phyloP scores from a whole-genome alignment of 2,888 invertebrate genomes.

The Xestia xanthographa region DNA sequence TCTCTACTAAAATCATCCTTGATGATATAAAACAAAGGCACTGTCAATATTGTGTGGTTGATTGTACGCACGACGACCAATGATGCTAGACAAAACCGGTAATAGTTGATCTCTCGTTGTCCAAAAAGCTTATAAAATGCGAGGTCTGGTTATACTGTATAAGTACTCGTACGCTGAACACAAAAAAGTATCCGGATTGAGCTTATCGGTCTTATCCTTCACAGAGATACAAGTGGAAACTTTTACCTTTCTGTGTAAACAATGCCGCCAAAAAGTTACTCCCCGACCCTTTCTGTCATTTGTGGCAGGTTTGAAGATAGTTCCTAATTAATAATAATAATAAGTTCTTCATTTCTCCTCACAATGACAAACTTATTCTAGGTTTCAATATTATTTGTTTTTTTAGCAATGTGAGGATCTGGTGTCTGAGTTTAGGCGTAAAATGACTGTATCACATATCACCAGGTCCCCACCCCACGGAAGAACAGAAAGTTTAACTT shows the following conservation, averaged over 20 bases:
- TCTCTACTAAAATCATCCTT: not conserved
- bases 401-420: no score
- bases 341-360: no score
- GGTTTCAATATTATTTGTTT: no score
- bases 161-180: not conserved
- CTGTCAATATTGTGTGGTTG: not conserved
- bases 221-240: not conserved
- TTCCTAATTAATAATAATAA: no score
- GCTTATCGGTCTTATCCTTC: not conserved
- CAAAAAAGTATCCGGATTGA: not conserved
- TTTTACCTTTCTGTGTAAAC: not conserved
- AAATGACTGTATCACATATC: no score
- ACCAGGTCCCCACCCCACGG: no score
- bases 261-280: not conserved
- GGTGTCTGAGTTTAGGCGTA: no score
- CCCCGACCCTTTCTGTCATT: constrained; percentile 3
- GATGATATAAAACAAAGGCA: not conserved
- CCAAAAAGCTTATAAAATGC: no score
- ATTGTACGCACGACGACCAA: not conserved
- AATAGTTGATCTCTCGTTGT: no score
- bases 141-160: no score
- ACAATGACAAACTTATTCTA: no score
- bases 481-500: no score
- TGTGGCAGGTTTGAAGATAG: not conserved
- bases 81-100: not conserved